phyloP scores from a whole-genome alignment of 2,113 vertebrate species.

The Hirundichthys speculiger region DNA sequence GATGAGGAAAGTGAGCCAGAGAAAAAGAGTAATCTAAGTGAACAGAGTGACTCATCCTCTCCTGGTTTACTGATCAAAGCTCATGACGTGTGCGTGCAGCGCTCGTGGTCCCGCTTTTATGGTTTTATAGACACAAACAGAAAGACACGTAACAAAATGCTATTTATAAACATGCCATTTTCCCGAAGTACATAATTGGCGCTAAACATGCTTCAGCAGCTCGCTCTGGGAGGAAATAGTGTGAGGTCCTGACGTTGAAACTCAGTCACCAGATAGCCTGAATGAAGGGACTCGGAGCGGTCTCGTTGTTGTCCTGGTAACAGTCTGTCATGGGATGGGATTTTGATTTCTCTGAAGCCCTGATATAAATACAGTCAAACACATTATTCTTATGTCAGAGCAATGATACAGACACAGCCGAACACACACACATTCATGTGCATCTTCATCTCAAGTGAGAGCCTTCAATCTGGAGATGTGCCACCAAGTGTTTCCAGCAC shows the following conservation, averaged over 20 bases:
- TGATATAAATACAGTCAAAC: constrained; percentile 18
- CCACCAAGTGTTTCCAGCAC: constrained; percentile 44
- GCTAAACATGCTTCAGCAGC: constrained; percentile 38
- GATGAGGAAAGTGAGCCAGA: constrained; percentile 40
- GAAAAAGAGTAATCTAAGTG: constrained; percentile 46
- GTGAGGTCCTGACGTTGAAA: constrained; percentile 16
- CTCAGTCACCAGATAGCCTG: constrained; percentile 39
- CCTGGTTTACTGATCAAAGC: constrained; percentile 60
- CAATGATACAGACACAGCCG: too few relatives aligned
- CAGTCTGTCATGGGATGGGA: constrained; percentile 28
- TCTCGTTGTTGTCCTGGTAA: constrained; percentile 32
- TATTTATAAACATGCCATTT: constrained; percentile 59
- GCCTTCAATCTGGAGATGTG: constrained; percentile 9
- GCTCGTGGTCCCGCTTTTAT: constrained; percentile 43
- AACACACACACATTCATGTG: not conserved
- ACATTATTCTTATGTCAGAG: constrained; percentile 15
- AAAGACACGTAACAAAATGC: constrained; percentile 21
- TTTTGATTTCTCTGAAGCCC: constrained; percentile 43
- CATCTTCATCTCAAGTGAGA: constrained; percentile 38
- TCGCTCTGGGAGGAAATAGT: constrained; percentile 20
- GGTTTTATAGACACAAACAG: constrained; percentile 47
- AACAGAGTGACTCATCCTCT: constrained; percentile 65
- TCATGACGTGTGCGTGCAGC: constrained; percentile 42
- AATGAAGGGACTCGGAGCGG: constrained; percentile 32
- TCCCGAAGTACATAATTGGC: constrained; percentile 37